Conservation (phyloP, 2,888 invertebrate genomes). For the Willowsia nigromaculata region DNA sequence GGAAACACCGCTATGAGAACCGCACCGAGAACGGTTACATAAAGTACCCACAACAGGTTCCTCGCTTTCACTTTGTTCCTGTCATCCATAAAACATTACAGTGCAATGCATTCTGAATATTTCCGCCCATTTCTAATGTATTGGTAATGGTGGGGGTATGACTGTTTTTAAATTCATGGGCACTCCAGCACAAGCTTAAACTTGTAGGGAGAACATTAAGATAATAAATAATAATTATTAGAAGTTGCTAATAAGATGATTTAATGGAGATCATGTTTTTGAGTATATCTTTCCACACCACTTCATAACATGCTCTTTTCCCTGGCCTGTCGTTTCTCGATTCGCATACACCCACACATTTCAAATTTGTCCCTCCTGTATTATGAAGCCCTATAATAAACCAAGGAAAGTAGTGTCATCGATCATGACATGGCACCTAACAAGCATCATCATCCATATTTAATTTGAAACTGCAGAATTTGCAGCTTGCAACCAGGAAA, state of each 20-base stretch:
- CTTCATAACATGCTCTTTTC: no score
- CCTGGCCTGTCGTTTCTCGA: no score
- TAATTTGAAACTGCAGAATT: no score
- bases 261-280: no score
- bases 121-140: neutral
- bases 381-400: no score
- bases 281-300: no score
- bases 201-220: neutral
- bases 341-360: no score
- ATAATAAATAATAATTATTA: neutral
- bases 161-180: neutral
- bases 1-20: neutral
- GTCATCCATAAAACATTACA: constrained; percentile 18
- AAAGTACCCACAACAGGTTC: constrained; percentile 26
- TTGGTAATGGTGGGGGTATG: neutral
- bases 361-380: no score
- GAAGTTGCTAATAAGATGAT: neutral
- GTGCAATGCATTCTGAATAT: neutral
- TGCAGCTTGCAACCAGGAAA: no score
- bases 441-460: no score
- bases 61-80: constrained; percentile 21
- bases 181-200: neutral
- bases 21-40: neutral
- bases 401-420: no score
- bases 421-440: no score